Conservation (phyloP, 2,888 invertebrate genomes). For the Lochmaea capreae region DNA sequence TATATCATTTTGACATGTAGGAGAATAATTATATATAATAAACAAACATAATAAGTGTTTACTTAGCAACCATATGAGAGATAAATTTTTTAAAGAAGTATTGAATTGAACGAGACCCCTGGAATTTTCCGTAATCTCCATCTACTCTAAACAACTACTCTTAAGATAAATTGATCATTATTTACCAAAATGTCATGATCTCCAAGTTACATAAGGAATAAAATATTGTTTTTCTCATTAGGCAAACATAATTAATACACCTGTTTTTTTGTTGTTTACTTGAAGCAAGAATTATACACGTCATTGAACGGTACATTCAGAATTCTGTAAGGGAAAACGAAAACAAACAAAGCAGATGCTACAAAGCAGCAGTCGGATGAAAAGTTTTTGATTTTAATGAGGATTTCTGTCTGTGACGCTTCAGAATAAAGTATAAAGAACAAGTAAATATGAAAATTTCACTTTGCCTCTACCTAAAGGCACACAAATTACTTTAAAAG, state of each 20-base stretch:
- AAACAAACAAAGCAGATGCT: conserved; percentile 17
- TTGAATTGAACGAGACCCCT: too few species aligned
- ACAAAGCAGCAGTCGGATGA: conserved; percentile 16
- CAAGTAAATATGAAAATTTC: conserved; percentile 14
- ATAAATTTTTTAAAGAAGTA: too few species aligned
- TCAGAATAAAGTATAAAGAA: conserved; percentile 12
- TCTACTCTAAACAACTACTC: too few species aligned
- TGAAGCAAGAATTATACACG: background rate
- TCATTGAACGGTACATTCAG: background rate
- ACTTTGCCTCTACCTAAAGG: background rate
- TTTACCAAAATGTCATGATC: background rate
- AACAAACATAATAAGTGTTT: too few species aligned
- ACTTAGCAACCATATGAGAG: too few species aligned
- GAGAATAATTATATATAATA: too few species aligned
- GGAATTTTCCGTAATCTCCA: too few species aligned
- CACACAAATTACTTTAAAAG: conserved; percentile 9
- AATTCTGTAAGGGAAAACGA: background rate
- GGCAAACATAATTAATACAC: conserved; percentile 12
- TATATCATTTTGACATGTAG: too few species aligned
- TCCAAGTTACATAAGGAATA: background rate
- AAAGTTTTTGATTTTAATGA: conserved; percentile 25
- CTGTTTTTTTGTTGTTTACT: conserved; percentile 8
- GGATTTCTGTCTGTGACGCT: conserved; percentile 19
- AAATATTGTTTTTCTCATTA: background rate
- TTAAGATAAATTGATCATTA: too few species aligned